These are phyloP conservation scores for Gallinago undulata DNA, from an alignment of 2,113 vertebrate genomes.

Conservation along the genomic window DNA sequence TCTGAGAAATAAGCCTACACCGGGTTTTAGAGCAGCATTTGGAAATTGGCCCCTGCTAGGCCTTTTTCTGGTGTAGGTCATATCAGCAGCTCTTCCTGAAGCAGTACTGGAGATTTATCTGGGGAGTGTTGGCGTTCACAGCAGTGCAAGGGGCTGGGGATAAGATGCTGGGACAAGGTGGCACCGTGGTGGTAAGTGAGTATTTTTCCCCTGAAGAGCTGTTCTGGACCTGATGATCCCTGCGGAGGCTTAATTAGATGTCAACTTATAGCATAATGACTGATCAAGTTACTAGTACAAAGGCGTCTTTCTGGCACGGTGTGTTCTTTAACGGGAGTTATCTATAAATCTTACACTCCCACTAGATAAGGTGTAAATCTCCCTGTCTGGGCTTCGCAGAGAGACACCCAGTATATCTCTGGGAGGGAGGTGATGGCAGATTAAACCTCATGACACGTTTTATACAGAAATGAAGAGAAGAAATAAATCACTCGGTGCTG, in stretches of 20 bases:
- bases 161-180: not conserved
- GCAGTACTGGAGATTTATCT: not conserved
- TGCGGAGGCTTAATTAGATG: conserved; percentile 39
- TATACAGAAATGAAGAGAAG: not conserved
- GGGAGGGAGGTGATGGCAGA: not conserved
- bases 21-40: not conserved
- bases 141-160: not conserved
- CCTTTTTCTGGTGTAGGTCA: not conserved
- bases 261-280: conserved; percentile 9
- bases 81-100: not conserved
- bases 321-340: not conserved
- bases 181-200: not conserved
- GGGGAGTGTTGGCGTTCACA: not conserved
- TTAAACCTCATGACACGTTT: not conserved
- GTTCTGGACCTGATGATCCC: not conserved
- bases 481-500: not conserved
- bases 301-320: not conserved
- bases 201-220: conserved; percentile 11
- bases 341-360: conserved; percentile 16
- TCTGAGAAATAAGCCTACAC: not conserved
- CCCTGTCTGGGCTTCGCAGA: not conserved
- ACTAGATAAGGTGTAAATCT: conserved; percentile 39
- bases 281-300: conserved; percentile 24
- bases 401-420: not conserved
- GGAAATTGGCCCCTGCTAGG: not conserved